Base-by-base conservation (phyloP, 2,888 invertebrate species). In the Eristalinus sepulchralis region DNA sequence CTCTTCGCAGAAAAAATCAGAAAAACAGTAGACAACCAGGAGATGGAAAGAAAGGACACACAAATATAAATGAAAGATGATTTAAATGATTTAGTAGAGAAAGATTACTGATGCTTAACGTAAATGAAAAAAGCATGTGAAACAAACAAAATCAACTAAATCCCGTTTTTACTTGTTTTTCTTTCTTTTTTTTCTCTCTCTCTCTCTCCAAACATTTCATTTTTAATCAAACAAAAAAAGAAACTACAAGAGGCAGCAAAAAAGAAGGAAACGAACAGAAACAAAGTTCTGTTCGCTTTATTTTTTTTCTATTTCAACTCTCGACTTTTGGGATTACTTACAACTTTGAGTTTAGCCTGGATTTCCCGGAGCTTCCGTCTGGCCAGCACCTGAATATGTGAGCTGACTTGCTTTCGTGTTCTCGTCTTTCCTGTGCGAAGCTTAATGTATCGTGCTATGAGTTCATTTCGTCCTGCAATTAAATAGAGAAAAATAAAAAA, bases 401-500 rank as follows among this genome's bases (percentile, higher is more conserved):
- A 99, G 91, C 99, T 99, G 91, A 99, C 99, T 94, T 99, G 99
- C 94, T 99, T 99, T 92, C 99, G 95, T 93, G 99, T 99, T 93
- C 99, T 96, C 93, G 99, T 99, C 94, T 99, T 99, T 89, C 99
- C 99, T 90, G 99, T 99, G 91, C 99, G 95, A 92, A 99, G 94
- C 95, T 99, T 99, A 93, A 99, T 99, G 94, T 99, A 99, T 92
- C 99, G 96, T 90, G 99, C 99, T 94, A 99, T 99, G 93, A 99
- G 94, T 95, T 99, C 99, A 94, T 99, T 99, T 90, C 99, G 97
- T 92, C 99, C 99, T 99, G 95, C 75, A 96, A 96, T 90, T 90
- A 89, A 88, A 88, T 70, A 82, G 67, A 88, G 83, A 59, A 79
- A 80, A 63, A 88, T 75, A 66, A 86, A 57, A 81, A 34, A 79